A percentile compares a stretch with the other conserved stretches of the same genome.
These are phyloP conservation scores for Labeo rohita DNA, from an alignment of 2,113 vertebrate species.

Conservation along the genomic window DNA sequence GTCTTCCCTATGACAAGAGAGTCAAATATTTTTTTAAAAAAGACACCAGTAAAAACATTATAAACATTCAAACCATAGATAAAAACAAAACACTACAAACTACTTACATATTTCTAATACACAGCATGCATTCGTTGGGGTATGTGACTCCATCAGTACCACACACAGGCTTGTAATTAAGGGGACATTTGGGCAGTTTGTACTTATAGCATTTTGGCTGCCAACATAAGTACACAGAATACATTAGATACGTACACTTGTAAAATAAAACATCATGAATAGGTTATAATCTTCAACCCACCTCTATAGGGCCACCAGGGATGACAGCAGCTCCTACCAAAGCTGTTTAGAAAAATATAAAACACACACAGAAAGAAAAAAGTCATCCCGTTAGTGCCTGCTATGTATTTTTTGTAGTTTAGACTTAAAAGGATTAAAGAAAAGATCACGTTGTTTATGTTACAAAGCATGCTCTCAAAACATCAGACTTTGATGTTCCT, in stretches of 20 bases:
- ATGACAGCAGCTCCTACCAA: neutral
- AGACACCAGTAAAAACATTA: neutral
- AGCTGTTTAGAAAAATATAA: neutral
- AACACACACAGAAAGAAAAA: neutral
- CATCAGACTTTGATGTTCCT: neutral
- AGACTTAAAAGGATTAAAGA: neutral
- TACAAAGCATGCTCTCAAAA: neutral
- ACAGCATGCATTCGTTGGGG: conserved; percentile 56
- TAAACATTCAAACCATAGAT: neutral
- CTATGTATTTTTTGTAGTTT: neutral
- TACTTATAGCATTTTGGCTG: conserved; percentile 42
- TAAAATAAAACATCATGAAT: neutral
- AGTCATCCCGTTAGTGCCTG: too few relatives aligned
- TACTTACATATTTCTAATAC: conserved; percentile 43
- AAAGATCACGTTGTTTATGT: too few relatives aligned
- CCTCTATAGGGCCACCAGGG: neutral
- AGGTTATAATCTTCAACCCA: neutral
- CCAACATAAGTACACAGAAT: neutral
- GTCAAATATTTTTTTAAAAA: neutral
- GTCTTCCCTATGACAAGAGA: neutral
- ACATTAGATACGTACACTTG: neutral
- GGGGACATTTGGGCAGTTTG: conserved; percentile 15
- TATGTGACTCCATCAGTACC: conserved; percentile 52
- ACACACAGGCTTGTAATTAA: conserved; percentile 56
- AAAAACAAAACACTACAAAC: too few relatives aligned